Evolutionary conservation across 2,113 vertebrate species (phyloP).

Genomic region (Clarias gariepinus): DNA sequence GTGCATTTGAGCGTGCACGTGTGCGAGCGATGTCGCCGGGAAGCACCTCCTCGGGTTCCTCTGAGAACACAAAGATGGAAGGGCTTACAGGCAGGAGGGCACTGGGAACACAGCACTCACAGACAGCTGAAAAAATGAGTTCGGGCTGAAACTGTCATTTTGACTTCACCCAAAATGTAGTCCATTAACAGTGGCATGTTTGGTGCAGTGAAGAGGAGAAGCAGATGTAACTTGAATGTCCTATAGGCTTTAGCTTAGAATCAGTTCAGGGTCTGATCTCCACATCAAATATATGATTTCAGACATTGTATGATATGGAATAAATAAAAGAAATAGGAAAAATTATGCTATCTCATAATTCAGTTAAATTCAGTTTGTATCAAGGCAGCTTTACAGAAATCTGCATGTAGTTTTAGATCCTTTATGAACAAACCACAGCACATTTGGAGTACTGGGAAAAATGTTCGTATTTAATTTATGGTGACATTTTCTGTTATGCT

Average conservation of each 20-base stretch:
- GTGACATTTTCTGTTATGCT: too few relatives aligned
- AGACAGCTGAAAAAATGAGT: not conserved
- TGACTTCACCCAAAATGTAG: not conserved
- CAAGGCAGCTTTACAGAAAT: too few relatives aligned
- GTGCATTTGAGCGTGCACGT: conserved; percentile 7
- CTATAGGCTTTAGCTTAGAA: not conserved
- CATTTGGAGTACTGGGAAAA: too few relatives aligned
- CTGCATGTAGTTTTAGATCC: too few relatives aligned
- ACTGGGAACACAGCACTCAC: conserved; percentile 16
- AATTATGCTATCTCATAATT: too few relatives aligned
- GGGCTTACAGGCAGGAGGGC: not conserved
- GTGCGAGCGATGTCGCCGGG: conserved; percentile 4
- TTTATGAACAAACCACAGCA: too few relatives aligned
- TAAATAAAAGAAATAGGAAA: too few relatives aligned
- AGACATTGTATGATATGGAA: too few relatives aligned
- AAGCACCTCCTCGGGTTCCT: conserved; percentile 33
- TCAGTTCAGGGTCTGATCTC: not conserved
- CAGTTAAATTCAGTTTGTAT: too few relatives aligned
- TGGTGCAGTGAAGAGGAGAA: not conserved
- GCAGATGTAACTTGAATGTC: not conserved
- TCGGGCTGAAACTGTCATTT: not conserved
- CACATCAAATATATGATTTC: too few relatives aligned
- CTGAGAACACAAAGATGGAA: conserved; percentile 9
- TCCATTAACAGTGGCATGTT: not conserved
- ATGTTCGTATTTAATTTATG: too few relatives aligned